Conservation (phyloP, 2,113 vertebrate genomes). For the Nothobranchius furzeri region DNA sequence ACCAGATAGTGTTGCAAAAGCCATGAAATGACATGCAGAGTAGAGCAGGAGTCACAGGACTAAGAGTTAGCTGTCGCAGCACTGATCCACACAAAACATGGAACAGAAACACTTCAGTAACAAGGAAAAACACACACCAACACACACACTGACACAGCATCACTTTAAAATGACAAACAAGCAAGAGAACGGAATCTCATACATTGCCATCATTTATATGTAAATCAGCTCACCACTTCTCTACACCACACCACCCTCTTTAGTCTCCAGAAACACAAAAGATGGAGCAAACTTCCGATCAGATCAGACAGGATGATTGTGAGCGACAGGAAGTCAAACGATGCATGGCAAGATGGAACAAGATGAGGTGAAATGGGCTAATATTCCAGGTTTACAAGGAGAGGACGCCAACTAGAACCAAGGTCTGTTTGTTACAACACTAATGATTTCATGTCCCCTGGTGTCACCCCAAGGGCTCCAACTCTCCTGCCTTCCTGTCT, state of each 20-base stretch:
- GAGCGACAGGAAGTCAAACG: constrained; percentile 30
- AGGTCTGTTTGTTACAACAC: constrained; percentile 39
- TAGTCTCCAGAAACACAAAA: constrained; percentile 28
- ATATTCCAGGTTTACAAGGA: constrained; percentile 15
- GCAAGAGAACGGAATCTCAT: constrained; percentile 11
- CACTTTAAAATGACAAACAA: constrained; percentile 32
- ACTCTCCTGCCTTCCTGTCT: not conserved
- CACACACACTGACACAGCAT: constrained; percentile 5
- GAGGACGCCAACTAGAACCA: constrained; percentile 25
- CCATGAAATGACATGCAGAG: constrained; percentile 26
- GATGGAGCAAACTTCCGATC: constrained; percentile 35
- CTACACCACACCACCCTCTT: constrained; percentile 3
- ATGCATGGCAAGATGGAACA: constrained; percentile 20
- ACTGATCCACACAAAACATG: constrained; percentile 14
- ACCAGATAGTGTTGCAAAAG: constrained; percentile 25
- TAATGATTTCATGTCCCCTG: constrained; percentile 42
- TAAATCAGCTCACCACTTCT: constrained; percentile 47
- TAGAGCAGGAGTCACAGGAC: constrained; percentile 19
- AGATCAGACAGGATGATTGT: constrained; percentile 47
- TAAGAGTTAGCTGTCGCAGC: constrained; percentile 14
- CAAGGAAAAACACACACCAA: not conserved
- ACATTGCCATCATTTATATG: constrained; percentile 57
- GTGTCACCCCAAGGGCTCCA: constrained; percentile 12
- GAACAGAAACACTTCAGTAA: not conserved
- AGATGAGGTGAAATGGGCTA: constrained; percentile 26